These are phyloP conservation scores for Drosophila pseudoananassae DNA, from an alignment of 1,140 invertebrate species.

Conservation along the genomic window DNA sequence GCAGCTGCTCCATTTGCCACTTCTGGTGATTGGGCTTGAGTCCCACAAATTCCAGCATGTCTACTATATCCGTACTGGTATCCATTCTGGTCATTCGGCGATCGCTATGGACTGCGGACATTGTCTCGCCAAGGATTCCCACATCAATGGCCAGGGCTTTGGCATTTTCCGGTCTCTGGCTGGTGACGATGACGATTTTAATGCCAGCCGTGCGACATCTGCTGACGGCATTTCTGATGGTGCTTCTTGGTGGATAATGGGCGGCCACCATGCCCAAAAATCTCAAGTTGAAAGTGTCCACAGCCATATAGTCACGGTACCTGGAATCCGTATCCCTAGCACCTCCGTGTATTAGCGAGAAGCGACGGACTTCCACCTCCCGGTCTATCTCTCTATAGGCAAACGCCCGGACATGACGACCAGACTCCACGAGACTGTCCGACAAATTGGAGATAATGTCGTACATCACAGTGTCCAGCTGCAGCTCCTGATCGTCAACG, in stretches of 20 bases:
- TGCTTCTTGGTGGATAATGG: slow-evolving; percentile 21
- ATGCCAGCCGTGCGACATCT: slow-evolving; percentile 50
- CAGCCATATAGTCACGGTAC: slow-evolving; percentile 7
- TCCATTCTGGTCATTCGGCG: neutral
- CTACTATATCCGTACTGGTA: slow-evolving; percentile 16
- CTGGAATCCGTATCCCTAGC: neutral
- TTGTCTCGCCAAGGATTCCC: slow-evolving; percentile 21
- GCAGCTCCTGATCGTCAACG: neutral
- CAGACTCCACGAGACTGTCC: slow-evolving; percentile 3
- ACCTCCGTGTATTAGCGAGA: neutral
- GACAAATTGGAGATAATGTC: neutral
- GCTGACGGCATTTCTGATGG: slow-evolving; percentile 22
- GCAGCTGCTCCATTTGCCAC: slow-evolving; percentile 38
- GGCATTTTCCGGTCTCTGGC: neutral
- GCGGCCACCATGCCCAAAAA: slow-evolving; percentile 52
- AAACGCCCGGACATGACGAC: slow-evolving; percentile 35
- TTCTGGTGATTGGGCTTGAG: slow-evolving; percentile 41
- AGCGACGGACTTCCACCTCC: neutral
- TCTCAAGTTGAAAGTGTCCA: slow-evolving; percentile 18
- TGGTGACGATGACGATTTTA: slow-evolving; percentile 49
- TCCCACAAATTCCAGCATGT: slow-evolving; percentile 32
- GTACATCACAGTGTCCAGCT: slow-evolving; percentile 2
- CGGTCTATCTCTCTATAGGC: slow-evolving; percentile 34
- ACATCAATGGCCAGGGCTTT: slow-evolving; percentile 34
- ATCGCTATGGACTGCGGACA: neutral